phyloP scores from a whole-genome alignment of 2,888 invertebrate genomes.

The Orthosia incerta region DNA sequence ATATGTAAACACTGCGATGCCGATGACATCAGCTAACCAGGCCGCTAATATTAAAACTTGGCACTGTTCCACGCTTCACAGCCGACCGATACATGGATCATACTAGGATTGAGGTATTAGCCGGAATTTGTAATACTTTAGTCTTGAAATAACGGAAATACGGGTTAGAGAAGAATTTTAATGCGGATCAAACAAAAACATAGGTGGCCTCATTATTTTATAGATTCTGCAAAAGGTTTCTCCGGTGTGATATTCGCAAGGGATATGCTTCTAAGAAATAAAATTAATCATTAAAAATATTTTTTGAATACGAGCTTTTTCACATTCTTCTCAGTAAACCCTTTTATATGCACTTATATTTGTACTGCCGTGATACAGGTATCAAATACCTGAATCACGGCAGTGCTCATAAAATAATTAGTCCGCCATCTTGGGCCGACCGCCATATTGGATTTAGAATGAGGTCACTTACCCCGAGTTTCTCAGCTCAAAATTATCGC shows the following conservation, averaged over 20 bases:
- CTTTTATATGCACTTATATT: too few species aligned
- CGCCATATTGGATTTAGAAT: too few species aligned
- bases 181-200: constrained; percentile 7
- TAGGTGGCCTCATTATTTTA: not conserved
- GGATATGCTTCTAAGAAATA: not conserved
- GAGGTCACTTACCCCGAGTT: too few species aligned
- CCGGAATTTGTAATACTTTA: constrained; percentile 48
- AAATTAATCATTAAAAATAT: too few species aligned
- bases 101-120: constrained; percentile 63
- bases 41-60: constrained; percentile 88
- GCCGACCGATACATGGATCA: constrained; percentile 74
- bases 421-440: too few species aligned
- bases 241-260: not conserved
- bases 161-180: constrained; percentile 1
- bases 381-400: too few species aligned
- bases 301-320: too few species aligned
- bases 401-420: too few species aligned
- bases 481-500: too few species aligned
- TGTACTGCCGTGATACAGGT: too few species aligned
- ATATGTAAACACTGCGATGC: constrained; percentile 79
- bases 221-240: not conserved
- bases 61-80: constrained; percentile 77
- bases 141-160: constrained; percentile 48
- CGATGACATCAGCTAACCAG: constrained; percentile 84
- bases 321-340: too few species aligned